A percentile compares a stretch with the other conserved stretches of the same genome.
These are phyloP conservation scores for Zapornia atra DNA, from an alignment of 2,113 vertebrate species.

Conservation along the genomic window DNA sequence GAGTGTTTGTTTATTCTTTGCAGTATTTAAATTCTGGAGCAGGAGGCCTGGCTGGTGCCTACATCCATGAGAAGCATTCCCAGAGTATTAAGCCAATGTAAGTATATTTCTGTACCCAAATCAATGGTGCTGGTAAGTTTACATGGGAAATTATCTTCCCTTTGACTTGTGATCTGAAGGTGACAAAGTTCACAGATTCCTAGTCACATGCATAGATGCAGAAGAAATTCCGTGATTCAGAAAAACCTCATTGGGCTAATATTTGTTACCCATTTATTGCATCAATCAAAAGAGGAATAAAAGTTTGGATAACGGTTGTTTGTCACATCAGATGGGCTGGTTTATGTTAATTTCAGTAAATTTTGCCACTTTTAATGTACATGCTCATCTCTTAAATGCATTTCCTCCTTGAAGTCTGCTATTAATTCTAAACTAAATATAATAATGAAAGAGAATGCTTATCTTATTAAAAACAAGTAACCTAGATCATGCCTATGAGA, in stretches of 20 bases:
- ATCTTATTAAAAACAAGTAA: slow-evolving; percentile 26
- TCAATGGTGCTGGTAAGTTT: neutral
- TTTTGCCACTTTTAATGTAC: neutral
- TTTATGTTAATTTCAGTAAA: neutral
- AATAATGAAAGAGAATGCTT: slow-evolving; percentile 14
- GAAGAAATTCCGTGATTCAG: neutral
- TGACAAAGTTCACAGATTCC: neutral
- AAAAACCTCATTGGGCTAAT: neutral
- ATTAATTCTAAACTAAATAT: neutral
- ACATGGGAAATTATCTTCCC: neutral
- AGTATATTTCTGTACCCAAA: slow-evolving; percentile 66
- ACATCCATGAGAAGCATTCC: slow-evolving; percentile 89
- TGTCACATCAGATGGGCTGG: neutral
- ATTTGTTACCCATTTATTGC: neutral
- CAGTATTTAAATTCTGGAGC: slow-evolving; percentile 96
- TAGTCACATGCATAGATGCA: neutral
- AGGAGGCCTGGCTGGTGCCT: slow-evolving; percentile 88
- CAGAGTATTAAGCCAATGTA: slow-evolving; percentile 84
- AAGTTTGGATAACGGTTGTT: neutral
- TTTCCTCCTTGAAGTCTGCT: neutral
- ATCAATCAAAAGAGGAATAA: neutral
- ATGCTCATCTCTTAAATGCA: neutral
- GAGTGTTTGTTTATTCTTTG: slow-evolving; percentile 24
- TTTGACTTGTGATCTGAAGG: neutral
- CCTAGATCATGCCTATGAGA: slow-evolving; percentile 1